Percentiles rank a stretch among this genome's conserved stretches.
phyloP scores from a whole-genome alignment of 2,888 invertebrate genomes.

The Gonocerus acuteangulatus region DNA sequence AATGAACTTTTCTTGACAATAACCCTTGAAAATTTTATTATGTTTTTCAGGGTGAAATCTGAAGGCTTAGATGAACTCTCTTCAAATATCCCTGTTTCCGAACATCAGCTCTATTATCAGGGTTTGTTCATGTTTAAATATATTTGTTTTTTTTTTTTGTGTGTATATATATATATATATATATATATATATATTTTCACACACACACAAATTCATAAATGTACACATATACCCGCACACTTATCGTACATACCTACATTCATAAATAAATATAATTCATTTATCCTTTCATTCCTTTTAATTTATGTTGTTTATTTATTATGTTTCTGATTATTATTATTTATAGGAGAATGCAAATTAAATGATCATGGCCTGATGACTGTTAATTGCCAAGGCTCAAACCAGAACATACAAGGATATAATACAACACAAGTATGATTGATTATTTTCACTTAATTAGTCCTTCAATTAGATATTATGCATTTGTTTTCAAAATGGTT shows the following conservation, averaged over 20 bases:
- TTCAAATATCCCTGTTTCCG: background rate
- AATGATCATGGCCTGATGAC: slow-evolving; percentile 7
- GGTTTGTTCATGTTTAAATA: slow-evolving; percentile 17
- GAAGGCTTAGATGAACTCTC: background rate
- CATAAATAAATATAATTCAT: too few species aligned
- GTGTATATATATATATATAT: too few species aligned
- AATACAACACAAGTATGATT: background rate
- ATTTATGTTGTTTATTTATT: too few species aligned
- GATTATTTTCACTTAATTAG: background rate
- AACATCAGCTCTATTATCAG: slow-evolving; percentile 32
- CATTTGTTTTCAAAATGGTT: too few species aligned
- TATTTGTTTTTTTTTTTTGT: too few species aligned
- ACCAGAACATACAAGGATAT: slow-evolving; percentile 5
- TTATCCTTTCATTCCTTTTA: too few species aligned
- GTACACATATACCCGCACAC: too few species aligned
- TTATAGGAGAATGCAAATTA: slow-evolving; percentile 11
- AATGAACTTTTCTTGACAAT: too few species aligned
- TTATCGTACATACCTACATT: too few species aligned
- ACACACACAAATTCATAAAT: too few species aligned
- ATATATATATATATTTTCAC: too few species aligned
- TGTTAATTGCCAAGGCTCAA: background rate
- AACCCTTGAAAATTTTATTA: too few species aligned
- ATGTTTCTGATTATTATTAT: background rate
- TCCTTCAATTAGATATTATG: background rate
- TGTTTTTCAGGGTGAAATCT: background rate